These are phyloP conservation scores for Apotomis turbidana DNA, from an alignment of 2,888 invertebrate species.

Conservation along the genomic window DNA sequence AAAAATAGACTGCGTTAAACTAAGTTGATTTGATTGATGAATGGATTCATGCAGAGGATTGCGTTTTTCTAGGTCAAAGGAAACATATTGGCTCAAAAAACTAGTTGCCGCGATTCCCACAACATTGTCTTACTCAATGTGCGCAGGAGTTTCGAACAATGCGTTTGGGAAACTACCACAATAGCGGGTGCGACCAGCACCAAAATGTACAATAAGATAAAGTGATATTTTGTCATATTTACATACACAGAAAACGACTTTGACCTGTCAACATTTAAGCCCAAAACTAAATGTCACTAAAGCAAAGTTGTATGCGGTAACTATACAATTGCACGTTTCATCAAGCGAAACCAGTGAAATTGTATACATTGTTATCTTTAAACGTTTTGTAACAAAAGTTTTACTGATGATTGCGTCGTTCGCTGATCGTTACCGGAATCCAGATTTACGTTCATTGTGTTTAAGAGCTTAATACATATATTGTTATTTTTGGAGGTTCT, in stretches of 20 bases:
- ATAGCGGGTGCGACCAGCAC: slow-evolving; percentile 57
- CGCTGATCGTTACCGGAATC: background rate
- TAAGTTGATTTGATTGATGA: background rate
- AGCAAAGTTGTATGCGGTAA: slow-evolving; percentile 43
- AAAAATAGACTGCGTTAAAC: too few relatives aligned
- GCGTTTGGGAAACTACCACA: slow-evolving; percentile 41
- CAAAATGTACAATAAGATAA: slow-evolving; percentile 25
- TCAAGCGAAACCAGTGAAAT: slow-evolving; percentile 67
- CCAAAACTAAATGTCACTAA: slow-evolving; percentile 1
- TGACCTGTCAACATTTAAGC: background rate
- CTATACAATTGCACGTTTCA: slow-evolving; percentile 61
- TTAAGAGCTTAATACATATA: background rate
- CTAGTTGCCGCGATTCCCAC: slow-evolving; percentile 23
- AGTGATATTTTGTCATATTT: background rate
- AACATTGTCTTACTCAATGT: slow-evolving; percentile 20
- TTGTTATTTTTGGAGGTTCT: too few relatives aligned
- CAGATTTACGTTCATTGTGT: background rate
- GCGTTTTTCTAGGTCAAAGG: slow-evolving; percentile 12
- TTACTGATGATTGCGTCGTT: slow-evolving; percentile 3
- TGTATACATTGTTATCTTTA: slow-evolving; percentile 53
- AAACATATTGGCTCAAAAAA: slow-evolving; percentile 20
- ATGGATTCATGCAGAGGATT: background rate
- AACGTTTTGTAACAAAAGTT: slow-evolving; percentile 35
- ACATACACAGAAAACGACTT: background rate
- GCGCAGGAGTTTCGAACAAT: slow-evolving; percentile 52